A percentile compares a stretch with the other conserved stretches of the same genome.
Conservation (phyloP, 1,140 invertebrate genomes). For the Oppia nitens region DNA sequence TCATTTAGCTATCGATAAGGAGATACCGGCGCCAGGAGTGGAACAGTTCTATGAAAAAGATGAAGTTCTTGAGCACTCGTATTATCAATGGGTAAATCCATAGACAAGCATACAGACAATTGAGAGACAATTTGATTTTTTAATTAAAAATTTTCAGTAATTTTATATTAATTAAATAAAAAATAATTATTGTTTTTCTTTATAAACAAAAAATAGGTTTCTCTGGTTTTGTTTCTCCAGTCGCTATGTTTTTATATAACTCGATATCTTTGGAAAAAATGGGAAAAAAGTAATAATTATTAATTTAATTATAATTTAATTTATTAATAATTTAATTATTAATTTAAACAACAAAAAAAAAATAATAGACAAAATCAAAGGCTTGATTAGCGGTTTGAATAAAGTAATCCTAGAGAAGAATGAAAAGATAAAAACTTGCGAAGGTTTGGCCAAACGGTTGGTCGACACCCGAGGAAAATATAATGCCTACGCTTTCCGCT, state of each 20-base stretch:
- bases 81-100: constrained; percentile 39
- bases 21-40: constrained; percentile 3
- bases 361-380: constrained; percentile 20
- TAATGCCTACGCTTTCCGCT: constrained; percentile 59
- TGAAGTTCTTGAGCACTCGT: constrained; percentile 18
- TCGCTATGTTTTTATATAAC: constrained; percentile 39
- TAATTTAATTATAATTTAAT: neutral
- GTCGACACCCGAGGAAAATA: constrained; percentile 28
- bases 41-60: constrained; percentile 12
- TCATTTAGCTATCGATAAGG: neutral
- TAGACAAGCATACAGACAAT: neutral
- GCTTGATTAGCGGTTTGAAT: constrained; percentile 22
- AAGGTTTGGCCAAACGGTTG: constrained; percentile 4
- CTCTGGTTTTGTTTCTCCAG: constrained; percentile 74
- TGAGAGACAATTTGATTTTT: neutral
- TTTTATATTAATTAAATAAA: neutral
- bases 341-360: too few relatives aligned
- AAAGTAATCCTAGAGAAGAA: constrained; percentile 1
- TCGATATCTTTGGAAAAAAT: constrained; percentile 45
- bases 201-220: too few relatives aligned
- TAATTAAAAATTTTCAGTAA: too few relatives aligned
- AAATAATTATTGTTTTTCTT: neutral
- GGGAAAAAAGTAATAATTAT: constrained; percentile 23
- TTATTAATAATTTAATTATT: neutral
- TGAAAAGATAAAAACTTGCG: neutral